Conservation (phyloP, 2,888 invertebrate species). For the Calameuta idolon region DNA sequence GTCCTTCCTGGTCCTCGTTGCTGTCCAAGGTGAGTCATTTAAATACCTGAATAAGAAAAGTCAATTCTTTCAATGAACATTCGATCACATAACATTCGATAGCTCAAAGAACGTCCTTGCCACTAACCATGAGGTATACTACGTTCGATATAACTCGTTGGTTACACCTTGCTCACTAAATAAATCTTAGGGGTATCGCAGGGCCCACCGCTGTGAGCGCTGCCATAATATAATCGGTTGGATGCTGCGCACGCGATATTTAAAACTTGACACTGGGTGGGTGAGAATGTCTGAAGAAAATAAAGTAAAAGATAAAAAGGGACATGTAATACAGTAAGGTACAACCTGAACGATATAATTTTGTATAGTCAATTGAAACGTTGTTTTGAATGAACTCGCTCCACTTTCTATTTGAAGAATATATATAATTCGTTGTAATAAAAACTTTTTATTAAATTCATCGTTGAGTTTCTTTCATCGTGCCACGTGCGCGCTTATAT, state of each 20-base stretch:
- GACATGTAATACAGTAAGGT: not conserved
- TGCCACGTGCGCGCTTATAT: not conserved
- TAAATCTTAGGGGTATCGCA: not conserved
- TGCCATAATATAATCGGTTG: not conserved
- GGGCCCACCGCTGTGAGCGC: not conserved
- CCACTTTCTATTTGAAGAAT: not conserved
- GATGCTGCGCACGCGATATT: not conserved
- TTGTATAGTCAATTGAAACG: not conserved
- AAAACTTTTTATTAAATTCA: not conserved
- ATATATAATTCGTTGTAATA: not conserved
- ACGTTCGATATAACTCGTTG: not conserved
- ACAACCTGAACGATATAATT: not conserved
- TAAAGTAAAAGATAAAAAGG: not conserved
- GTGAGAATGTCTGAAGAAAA: not conserved
- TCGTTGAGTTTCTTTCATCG: not conserved
- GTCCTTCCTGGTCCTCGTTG: constrained; percentile 54
- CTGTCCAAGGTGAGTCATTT: constrained; percentile 55
- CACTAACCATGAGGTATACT: not conserved
- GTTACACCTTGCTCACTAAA: not conserved
- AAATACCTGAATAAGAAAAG: not conserved
- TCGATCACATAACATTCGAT: not conserved
- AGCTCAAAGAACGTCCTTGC: not conserved
- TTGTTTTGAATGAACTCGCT: not conserved
- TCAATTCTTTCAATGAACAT: not conserved
- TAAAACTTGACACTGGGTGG: not conserved